Evolutionary conservation across 2,797 vertebrate genomes (phyloP), one percentile per base, ranked within the genome.

Genomic region (Mormyrus proboscirostris): DNA sequence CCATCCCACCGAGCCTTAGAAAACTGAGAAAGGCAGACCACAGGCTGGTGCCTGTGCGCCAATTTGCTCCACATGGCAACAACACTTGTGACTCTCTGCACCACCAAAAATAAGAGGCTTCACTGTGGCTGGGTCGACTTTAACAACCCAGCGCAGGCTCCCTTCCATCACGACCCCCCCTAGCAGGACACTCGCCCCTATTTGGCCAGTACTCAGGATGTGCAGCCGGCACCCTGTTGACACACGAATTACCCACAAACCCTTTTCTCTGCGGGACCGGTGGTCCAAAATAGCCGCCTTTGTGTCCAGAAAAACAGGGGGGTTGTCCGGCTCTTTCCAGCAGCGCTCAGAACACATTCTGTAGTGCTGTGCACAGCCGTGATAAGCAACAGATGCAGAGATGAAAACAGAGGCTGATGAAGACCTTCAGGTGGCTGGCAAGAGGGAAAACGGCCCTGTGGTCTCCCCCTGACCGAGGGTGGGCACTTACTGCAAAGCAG

Each of bases 401-500:
- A 84, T 22, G 22, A 14, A 87, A 25, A 87, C 29, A 12, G 22
- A 47, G 19, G 14, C 22, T 22, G 12, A 55, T 76, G 49, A 55
- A 69, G 12, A 25, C 22, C 49, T 53, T 33, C 41, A 22, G 10
- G n/a, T 12, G 82, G 82, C 82, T 22, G 82, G 22, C 44, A 25
- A 22, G 41, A 1, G n/a, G n/a, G 12, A 9, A 79, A 79, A 9
- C 2, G 0, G 16, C 12, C 33, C 69, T 41, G 8, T 2, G 16
- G 79, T 8, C 4, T n/a, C 38, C 1, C 41, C 16, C 29, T 3
- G 79, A 25, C 3, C 22, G 6, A 33, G 10, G 1, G 8, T 22
- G 44, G 9, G 79, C 2, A 90, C 97, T 96, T 93, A 97, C 96
- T 96, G 92, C 96, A 95, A 65, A 96, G 79, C 90, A 97, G 93